Evolutionary conservation across 2,113 vertebrate genomes (phyloP), one percentile per base, ranked within the genome.

Genomic region (Pteropus alecto): DNA sequence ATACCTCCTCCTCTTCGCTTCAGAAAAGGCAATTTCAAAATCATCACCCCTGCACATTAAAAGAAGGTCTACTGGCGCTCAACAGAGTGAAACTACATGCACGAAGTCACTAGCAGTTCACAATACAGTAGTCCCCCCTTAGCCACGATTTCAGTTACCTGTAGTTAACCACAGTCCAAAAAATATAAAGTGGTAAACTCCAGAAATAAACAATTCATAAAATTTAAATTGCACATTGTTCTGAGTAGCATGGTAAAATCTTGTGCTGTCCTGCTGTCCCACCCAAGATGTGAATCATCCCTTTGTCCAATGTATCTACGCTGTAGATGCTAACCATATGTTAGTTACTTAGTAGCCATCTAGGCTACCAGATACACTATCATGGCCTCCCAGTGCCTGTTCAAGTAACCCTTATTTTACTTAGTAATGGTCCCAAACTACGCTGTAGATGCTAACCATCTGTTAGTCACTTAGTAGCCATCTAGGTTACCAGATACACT

Each of bases 1-100:
- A 99, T 90, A 0, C 98, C 98, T 2, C 98, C 98, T 48, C 99
- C 99, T 98, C 99, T 98, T 56, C 99, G 99, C 98, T 99, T 99
- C 12, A 99, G 98, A 79, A 99, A 99, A 0, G 99, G 99, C 97
- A 99, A 96, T 97, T 99, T 99, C 98, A 99, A 96, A 38, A 98
- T 99, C 98, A 99, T 98, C 73, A 99, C 98, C 35, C 98, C 99
- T 99, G 96, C 0, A 6, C 16, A 67, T 89, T 33, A 70, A 76
- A 84, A 41, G 46, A 94, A 48, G 67, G 41, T 18, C 70, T 88
- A 5, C 46, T 22, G 51, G 10, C 46, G 19, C 73, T 91, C 74
- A 82, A 63, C 35, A 74, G 2, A 41, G 43, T 65, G n/a, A 65
- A 70, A 87, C 8, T 58, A 71, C 4, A 5, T 7, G 13, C 2